Conservation (phyloP, 2,888 invertebrate genomes). For the Prosapia bicincta region DNA sequence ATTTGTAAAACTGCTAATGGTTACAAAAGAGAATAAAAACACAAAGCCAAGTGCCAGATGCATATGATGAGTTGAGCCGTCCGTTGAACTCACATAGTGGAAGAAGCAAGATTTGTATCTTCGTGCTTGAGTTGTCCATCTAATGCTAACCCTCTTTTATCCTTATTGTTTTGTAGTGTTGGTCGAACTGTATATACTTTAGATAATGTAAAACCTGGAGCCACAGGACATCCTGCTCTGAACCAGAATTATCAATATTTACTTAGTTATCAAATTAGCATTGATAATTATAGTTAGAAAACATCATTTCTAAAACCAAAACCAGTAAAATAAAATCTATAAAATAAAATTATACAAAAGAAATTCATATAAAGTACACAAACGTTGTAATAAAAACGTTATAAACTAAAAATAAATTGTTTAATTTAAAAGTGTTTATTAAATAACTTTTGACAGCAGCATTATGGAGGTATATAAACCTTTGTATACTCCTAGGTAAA, state of each 20-base stretch:
- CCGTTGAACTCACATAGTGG: conserved; percentile 69
- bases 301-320: background rate
- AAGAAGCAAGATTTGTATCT: conserved; percentile 82
- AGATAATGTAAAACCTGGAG: conserved; percentile 78
- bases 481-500: too few relatives aligned
- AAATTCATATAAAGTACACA: too few relatives aligned
- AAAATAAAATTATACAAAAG: too few relatives aligned
- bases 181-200: conserved; percentile 78
- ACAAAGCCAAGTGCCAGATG: background rate
- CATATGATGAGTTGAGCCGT: background rate
- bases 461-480: too few relatives aligned
- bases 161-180: conserved; percentile 73
- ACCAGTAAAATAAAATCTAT: too few relatives aligned
- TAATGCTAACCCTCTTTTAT: conserved; percentile 78
- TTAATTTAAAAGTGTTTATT: too few relatives aligned
- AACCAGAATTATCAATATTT: conserved; percentile 42
- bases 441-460: too few relatives aligned
- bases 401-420: too few relatives aligned
- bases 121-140: conserved; percentile 85
- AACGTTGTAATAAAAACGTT: too few relatives aligned
- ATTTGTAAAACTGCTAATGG: background rate
- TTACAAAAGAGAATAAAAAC: background rate
- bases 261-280: conserved; percentile 44
- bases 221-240: conserved; percentile 64
- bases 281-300: background rate